Conservation (phyloP, 2,888 invertebrate genomes). For the Maniola hyperantus region DNA sequence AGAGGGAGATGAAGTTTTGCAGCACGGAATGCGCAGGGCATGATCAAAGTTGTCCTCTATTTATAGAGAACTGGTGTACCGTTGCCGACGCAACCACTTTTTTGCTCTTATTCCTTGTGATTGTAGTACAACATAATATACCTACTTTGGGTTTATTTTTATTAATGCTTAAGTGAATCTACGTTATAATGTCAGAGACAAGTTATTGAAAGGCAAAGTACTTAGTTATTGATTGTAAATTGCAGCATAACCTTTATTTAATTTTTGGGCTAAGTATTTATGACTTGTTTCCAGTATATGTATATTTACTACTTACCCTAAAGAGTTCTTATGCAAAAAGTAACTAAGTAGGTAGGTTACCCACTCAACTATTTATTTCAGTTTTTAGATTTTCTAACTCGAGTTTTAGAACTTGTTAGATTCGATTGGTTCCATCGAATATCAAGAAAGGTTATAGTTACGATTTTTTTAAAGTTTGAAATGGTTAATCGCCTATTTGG, state of each 20-base stretch:
- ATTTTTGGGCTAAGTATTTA: too few species aligned
- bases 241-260: not conserved
- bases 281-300: too few species aligned
- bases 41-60: slow-evolving; percentile 22
- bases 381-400: too few species aligned
- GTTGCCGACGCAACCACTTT: slow-evolving; percentile 21
- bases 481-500: too few species aligned
- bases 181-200: slow-evolving; percentile 13
- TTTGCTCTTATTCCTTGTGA: slow-evolving; percentile 16
- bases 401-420: too few species aligned
- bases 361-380: too few species aligned
- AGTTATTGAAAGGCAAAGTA: slow-evolving; percentile 13
- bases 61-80: slow-evolving; percentile 34
- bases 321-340: too few species aligned
- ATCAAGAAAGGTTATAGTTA: too few species aligned
- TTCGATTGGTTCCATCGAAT: too few species aligned
- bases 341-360: too few species aligned
- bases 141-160: slow-evolving; percentile 22
- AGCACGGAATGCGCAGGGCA: slow-evolving; percentile 13
- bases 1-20: slow-evolving; percentile 18
- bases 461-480: too few species aligned
- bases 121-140: slow-evolving; percentile 26
- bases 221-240: slow-evolving; percentile 4
- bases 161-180: not conserved
- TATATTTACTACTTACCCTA: too few species aligned